Conservation (phyloP, 64 coral and sea anemone species). For the Montipora capricornis region DNA sequence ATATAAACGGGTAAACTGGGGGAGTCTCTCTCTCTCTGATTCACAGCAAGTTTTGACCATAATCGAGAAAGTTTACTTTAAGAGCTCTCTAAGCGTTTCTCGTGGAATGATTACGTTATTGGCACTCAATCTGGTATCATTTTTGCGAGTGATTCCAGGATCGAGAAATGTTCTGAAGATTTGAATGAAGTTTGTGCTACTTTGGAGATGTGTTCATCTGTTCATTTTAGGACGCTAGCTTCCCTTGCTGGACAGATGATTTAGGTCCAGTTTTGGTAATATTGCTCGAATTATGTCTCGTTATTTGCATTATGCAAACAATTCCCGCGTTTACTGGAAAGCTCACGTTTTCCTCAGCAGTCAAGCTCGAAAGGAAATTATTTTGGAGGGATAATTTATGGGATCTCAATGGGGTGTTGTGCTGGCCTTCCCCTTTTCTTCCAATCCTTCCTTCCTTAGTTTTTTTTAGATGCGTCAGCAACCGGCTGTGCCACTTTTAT, state of each 20-base stretch:
- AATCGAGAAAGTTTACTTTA: too few species aligned
- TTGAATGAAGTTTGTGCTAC: too few species aligned
- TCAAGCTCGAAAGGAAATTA: neutral
- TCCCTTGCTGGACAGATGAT: neutral
- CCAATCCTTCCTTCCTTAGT: too few species aligned
- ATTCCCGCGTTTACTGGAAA: neutral
- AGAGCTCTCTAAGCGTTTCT: too few species aligned
- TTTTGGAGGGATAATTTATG: neutral
- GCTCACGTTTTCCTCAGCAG: neutral
- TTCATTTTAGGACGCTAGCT: neutral
- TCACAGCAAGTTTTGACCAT: too few species aligned
- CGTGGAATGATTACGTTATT: too few species aligned
- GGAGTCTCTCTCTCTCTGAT: too few species aligned
- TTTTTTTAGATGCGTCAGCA: too few species aligned
- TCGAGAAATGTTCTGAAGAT: neutral
- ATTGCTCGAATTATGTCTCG: neutral
- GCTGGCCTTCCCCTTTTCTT: neutral
- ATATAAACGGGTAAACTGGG: too few species aligned
- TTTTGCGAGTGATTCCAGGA: neutral
- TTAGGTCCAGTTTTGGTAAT: neutral
- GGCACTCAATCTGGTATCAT: neutral
- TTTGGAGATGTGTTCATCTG: neutral
- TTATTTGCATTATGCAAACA: neutral
- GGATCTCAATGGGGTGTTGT: neutral
- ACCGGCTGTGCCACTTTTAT: too few species aligned